Base-by-base conservation (phyloP, 1,140 invertebrate species). In the Ips nitidus region DNA sequence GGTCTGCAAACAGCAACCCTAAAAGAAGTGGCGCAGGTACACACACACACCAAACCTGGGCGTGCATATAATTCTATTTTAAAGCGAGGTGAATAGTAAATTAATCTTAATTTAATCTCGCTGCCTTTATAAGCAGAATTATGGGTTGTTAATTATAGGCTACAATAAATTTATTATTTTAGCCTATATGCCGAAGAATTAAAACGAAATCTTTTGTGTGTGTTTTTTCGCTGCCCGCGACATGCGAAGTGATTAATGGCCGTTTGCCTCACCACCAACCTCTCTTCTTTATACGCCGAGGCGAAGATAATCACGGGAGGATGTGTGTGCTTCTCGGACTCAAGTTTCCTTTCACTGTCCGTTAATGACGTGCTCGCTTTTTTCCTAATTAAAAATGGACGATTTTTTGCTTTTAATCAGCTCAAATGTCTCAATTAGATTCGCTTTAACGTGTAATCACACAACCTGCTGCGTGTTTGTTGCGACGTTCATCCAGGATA, bases 101-200 rank as follows among this genome's bases (percentile, higher is more conserved):
- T 71, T 71, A 71, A 71, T 71, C 69, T 71, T 71, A 66, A 71
- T 71, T 71, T 62, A 71, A 71, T 71, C 69, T 70, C 40, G 61
- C 58, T 65, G 69, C 61, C 59, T 71, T 71, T 71, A 71, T 71
- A 66, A 64, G 64, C 63, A 71, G 58, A 71, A 71, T 71, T 71
- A 71, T 71, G 69, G 69, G 56, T 71, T 66, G 69, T 71, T 71
- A 71, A 71, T 71, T 71, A 71, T 71, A 71, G 60, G 52, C 53
- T 62, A 66, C 63, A 60, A 71, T 71, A 57, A 68, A 71, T 71
- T 71, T 71, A 71, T 71, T 71, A 66, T 71, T 71, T 71, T 71
- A 66, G 56, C 69, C 56, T 55, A 8, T 59, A 47, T 58, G 47
- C 52, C 41, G 60, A 61, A 63, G 67, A 69, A 69, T 69, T 69